A percentile compares a stretch with the other conserved stretches of the same genome.
These are phyloP conservation scores for Polypedilum vanderplanki DNA, from an alignment of 1,140 invertebrate genomes.

Conservation along the genomic window DNA sequence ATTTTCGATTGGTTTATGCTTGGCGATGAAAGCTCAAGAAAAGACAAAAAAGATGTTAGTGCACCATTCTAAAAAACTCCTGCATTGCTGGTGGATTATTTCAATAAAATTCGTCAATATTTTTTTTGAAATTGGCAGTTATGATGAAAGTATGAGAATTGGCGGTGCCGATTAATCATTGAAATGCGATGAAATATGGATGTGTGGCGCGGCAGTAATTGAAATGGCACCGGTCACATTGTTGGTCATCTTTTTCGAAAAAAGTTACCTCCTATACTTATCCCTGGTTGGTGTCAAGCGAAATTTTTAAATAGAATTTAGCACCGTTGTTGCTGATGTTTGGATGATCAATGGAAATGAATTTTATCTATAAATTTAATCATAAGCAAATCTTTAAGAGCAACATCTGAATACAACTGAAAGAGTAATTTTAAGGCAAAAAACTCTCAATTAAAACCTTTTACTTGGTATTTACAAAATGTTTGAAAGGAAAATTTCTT, in stretches of 20 bases:
- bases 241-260: slow-evolving; percentile 97
- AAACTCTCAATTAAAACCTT: slow-evolving; percentile 78
- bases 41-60: slow-evolving; percentile 56
- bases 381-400: slow-evolving; percentile 33
- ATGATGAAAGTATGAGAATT: slow-evolving; percentile 83
- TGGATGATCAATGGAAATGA: slow-evolving; percentile 94
- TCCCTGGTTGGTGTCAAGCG: slow-evolving; percentile 78
- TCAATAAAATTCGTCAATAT: slow-evolving; percentile 78
- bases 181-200: slow-evolving; percentile 95
- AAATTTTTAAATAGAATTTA: slow-evolving; percentile 76
- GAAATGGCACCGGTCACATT: slow-evolving; percentile 94
- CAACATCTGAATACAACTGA: slow-evolving; percentile 58
- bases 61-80: slow-evolving; percentile 81
- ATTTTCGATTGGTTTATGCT: slow-evolving; percentile 65
- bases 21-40: slow-evolving; percentile 51
- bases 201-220: slow-evolving; percentile 90
- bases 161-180: slow-evolving; percentile 94
- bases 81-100: slow-evolving; percentile 95
- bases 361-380: slow-evolving; percentile 82
- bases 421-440: slow-evolving; percentile 64
- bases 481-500: slow-evolving; percentile 89
- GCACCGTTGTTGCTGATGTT: slow-evolving; percentile 78
- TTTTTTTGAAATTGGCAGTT: slow-evolving; percentile 87
- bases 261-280: slow-evolving; percentile 86
- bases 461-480: slow-evolving; percentile 93